phyloP scores from a whole-genome alignment of 2,888 invertebrate genomes.

The Ophion ventricosus region DNA sequence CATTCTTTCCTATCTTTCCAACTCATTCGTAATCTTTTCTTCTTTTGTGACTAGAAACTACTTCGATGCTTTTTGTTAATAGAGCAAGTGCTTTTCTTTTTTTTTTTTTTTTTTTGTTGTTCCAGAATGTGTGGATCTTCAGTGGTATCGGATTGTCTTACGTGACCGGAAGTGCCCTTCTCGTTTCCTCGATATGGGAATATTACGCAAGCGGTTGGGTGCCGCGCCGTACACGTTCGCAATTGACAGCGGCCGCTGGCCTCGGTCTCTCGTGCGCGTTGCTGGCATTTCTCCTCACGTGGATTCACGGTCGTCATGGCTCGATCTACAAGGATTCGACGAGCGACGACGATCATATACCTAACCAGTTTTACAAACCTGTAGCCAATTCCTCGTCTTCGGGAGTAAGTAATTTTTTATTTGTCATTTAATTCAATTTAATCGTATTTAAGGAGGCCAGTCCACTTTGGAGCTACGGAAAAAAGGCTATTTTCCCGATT shows the following conservation, averaged over 20 bases:
- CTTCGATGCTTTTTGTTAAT: no score
- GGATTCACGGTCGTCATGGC: slow-evolving; percentile 78
- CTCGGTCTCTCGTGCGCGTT: slow-evolving; percentile 80
- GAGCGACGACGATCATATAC: slow-evolving; percentile 74
- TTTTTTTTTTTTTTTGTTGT: no score
- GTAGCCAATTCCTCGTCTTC: slow-evolving; percentile 82
- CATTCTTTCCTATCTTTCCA: no score
- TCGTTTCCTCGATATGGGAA: slow-evolving; percentile 88
- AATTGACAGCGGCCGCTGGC: slow-evolving; percentile 83
- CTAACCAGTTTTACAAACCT: slow-evolving; percentile 81
- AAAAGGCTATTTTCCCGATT: no score
- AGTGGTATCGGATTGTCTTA: slow-evolving; percentile 89
- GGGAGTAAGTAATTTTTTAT: slow-evolving; percentile 72
- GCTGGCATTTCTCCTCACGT: slow-evolving; percentile 80
- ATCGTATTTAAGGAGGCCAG: no score
- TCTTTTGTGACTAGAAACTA: no score
- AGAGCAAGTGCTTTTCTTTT: no score
- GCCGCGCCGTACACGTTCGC: slow-evolving; percentile 89
- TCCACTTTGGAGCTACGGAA: no score
- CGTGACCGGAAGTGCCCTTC: slow-evolving; percentile 87
- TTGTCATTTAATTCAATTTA: no score
- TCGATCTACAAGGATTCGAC: slow-evolving; percentile 75
- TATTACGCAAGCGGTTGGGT: slow-evolving; percentile 88
- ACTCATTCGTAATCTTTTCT: no score
- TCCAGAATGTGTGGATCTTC: slow-evolving; percentile 90